Evolutionary conservation across 1,140 invertebrate species (phyloP).

Genomic region (Formica selysi): DNA sequence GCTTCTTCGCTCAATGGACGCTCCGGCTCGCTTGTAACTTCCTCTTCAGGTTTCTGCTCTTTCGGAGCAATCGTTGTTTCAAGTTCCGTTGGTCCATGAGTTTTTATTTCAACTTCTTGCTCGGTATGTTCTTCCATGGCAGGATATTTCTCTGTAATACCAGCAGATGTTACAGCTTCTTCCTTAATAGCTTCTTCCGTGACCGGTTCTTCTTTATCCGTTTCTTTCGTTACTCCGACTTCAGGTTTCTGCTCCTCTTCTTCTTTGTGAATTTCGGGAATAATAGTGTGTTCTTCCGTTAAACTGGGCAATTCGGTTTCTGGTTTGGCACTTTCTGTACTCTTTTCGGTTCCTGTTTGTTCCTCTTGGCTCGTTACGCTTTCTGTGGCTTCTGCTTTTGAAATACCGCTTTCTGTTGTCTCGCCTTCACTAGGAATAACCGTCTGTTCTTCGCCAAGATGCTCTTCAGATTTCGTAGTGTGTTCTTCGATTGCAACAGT

Average conservation of each 20-base stretch:
- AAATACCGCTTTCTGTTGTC: constrained; percentile 26
- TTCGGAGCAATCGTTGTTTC: constrained; percentile 2
- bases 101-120: constrained; percentile 60
- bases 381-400: constrained; percentile 52
- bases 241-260: constrained; percentile 65
- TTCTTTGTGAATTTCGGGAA: constrained; percentile 11
- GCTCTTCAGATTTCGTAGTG: constrained; percentile 26
- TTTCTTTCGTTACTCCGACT: constrained; percentile 57
- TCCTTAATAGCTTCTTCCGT: constrained; percentile 24
- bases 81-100: constrained; percentile 16
- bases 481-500: constrained; percentile 23
- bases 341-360: constrained; percentile 15
- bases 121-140: constrained; percentile 61
- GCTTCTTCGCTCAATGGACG: constrained; percentile 53
- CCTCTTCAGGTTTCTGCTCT: constrained; percentile 46
- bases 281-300: constrained; percentile 32
- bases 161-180: constrained; percentile 45
- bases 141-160: constrained; percentile 53
- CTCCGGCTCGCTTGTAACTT: constrained; percentile 51
- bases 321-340: constrained; percentile 13
- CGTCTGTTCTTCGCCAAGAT: constrained; percentile 18
- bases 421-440: constrained; percentile 12
- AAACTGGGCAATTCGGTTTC: constrained; percentile 38
- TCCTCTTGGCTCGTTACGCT: constrained; percentile 30
- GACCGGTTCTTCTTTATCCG: constrained; percentile 55